A percentile compares a stretch with the other conserved stretches of the same genome.
Conservation (phyloP, 2,797 vertebrate genomes). For the Hippocampus kuda region DNA sequence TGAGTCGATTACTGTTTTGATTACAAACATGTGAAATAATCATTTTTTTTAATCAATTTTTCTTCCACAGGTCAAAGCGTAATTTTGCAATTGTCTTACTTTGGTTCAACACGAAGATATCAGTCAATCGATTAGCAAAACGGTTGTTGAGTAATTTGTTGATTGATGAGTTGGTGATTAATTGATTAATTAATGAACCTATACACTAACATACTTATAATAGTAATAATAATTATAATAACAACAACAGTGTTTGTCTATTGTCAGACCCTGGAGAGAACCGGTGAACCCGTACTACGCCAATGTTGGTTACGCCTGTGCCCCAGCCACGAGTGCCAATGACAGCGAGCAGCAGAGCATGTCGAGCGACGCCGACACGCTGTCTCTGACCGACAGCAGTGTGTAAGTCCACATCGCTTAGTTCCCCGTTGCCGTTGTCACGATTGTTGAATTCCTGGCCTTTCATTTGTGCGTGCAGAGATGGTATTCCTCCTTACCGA, state of each 20-base stretch:
- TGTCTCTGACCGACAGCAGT: conserved; percentile 92
- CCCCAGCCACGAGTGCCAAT: conserved; percentile 87
- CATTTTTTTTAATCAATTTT: too few relatives aligned
- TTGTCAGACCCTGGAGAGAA: conserved; percentile 74
- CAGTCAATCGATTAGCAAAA: too few relatives aligned
- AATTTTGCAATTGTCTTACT: too few relatives aligned
- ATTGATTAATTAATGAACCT: too few relatives aligned
- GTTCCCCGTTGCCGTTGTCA: background rate
- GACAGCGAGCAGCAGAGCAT: conserved; percentile 98
- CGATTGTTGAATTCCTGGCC: background rate
- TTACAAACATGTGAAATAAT: too few relatives aligned
- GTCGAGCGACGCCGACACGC: conserved; percentile 90
- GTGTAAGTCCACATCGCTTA: conserved; percentile 70
- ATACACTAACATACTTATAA: too few relatives aligned
- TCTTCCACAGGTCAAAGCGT: too few relatives aligned
- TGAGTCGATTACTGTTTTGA: too few relatives aligned
- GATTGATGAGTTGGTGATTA: too few relatives aligned
- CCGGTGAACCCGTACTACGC: conserved; percentile 87
- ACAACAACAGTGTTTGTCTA: background rate
- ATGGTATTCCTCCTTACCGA: conserved; percentile 87
- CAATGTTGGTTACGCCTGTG: conserved; percentile 83
- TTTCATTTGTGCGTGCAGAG: conserved; percentile 58
- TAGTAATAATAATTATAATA: background rate
- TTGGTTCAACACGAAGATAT: too few relatives aligned
- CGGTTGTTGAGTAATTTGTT: too few relatives aligned